Conservation (phyloP, 2,113 vertebrate species). For the Poeciliopsis prolifica region DNA sequence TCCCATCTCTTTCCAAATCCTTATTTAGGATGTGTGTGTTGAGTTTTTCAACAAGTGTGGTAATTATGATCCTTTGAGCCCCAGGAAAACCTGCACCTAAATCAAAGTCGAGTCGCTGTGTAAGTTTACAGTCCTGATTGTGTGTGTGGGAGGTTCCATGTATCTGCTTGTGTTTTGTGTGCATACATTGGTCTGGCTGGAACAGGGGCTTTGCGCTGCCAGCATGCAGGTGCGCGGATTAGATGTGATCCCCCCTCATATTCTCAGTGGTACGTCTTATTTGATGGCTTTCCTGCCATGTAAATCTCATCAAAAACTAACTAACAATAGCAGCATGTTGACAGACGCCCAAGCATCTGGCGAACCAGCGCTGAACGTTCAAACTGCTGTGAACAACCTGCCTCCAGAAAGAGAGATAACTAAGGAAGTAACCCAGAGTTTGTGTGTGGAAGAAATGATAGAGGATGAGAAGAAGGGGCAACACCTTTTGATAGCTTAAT, state of each 20-base stretch:
- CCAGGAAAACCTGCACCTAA: conserved; percentile 49
- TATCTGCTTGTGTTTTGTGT: conserved; percentile 31
- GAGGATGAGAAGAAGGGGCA: conserved; percentile 12
- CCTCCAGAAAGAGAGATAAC: conserved; percentile 48
- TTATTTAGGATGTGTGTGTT: conserved; percentile 26
- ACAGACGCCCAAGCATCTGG: conserved; percentile 79
- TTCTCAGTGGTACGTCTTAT: conserved; percentile 74
- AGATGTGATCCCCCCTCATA: conserved; percentile 66
- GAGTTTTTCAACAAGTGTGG: conserved; percentile 52
- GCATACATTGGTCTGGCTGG: conserved; percentile 46
- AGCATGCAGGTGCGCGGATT: conserved; percentile 75
- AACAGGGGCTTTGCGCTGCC: conserved; percentile 53
- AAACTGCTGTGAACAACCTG: conserved; percentile 71
- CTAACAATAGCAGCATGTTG: conserved; percentile 74
- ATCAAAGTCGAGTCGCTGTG: conserved; percentile 66
- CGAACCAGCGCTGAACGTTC: conserved; percentile 62
- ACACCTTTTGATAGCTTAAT: conserved; percentile 61
- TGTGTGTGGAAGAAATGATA: conserved; percentile 32
- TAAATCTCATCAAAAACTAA: conserved; percentile 80
- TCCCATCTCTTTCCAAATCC: conserved; percentile 15
- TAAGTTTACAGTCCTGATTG: conserved; percentile 50
- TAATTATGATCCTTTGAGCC: conserved; percentile 63
- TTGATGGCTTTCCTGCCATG: conserved; percentile 76
- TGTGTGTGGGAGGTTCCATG: conserved; percentile 42
- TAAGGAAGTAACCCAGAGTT: conserved; percentile 31